Evolutionary conservation across 2,797 vertebrate genomes (phyloP), one percentile per base, ranked within the genome.

Genomic region (Columba guinea): DNA sequence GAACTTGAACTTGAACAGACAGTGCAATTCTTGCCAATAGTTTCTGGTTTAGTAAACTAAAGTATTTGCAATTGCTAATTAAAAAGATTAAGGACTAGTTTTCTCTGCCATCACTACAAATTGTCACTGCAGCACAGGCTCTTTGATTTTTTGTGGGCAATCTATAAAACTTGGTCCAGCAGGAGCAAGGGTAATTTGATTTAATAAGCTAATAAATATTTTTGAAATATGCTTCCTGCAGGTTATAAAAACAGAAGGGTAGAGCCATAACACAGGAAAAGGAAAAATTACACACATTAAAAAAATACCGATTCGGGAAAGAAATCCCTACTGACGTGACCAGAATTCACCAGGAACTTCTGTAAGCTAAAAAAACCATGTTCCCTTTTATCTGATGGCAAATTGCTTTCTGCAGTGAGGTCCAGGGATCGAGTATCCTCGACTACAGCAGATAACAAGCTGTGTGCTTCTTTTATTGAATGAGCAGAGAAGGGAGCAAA

Each of bases 141-240:
- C 70, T 94, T 94, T 92, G 76, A 88, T 92, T 93, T 94, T 75
- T 95, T 94, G 87, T 84, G 90, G 58, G 87, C 84, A 89, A 79
- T 81, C 90, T 70, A 90, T 96, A 94, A 96, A 96, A 92, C 22
- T 67, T 74, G 28, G 93, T 93, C 86, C 84, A 89, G 78, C 93
- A 94, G 87, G 70, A 95, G 87, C 68, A 92, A 85, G 84, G 51
- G 88, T 92, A 95, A 93, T 97, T 97, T 96, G 86, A 94, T 96
- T 97, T 96, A 95, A 96, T 96, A 95, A 96, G 92, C 94, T 93
- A 95, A 96, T 95, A 97, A 97, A 96, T 95, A 96, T 89, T 91
- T 96, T 85, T 94, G 92, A 97, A 95, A 94, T 95, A 95, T 94
- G 91, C 68, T 95, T 95, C 94, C 94, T 94, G 87, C 75, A 86